phyloP scores from a whole-genome alignment of 2,888 invertebrate species.

The Anoplius nigerrimus region DNA sequence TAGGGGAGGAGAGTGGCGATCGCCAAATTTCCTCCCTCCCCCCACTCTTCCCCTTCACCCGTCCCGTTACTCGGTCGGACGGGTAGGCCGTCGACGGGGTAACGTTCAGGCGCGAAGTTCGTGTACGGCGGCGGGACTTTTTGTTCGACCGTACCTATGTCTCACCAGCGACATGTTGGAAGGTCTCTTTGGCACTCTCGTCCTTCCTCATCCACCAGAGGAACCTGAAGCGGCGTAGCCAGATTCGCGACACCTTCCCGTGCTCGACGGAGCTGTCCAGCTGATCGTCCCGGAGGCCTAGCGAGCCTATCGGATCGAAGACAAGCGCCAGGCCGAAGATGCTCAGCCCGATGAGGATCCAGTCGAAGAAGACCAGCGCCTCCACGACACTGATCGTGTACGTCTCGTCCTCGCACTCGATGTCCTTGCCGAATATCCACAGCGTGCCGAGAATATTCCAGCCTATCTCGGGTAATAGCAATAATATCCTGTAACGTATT shows the following conservation, averaged over 20 bases:
- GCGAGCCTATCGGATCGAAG: conserved; percentile 86
- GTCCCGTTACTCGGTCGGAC: background rate
- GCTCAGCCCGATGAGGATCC: conserved; percentile 85
- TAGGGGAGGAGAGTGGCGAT: background rate
- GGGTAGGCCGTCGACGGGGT: background rate
- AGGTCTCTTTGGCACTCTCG: conserved; percentile 86
- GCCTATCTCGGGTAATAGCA: conserved; percentile 86
- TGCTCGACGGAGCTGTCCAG: conserved; percentile 80
- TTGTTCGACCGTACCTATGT: conserved; percentile 69
- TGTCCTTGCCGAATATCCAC: conserved; percentile 86
- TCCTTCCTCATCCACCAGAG: conserved; percentile 84
- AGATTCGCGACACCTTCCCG: conserved; percentile 83
- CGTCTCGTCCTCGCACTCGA: conserved; percentile 82
- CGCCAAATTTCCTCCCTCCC: background rate
- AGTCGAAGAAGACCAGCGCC: conserved; percentile 87
- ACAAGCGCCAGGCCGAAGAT: conserved; percentile 86
- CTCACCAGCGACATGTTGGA: conserved; percentile 86
- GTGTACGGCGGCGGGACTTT: conserved; percentile 40
- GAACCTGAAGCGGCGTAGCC: conserved; percentile 86
- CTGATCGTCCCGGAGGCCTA: conserved; percentile 60
- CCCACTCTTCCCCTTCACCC: background rate
- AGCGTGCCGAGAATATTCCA: conserved; percentile 89
- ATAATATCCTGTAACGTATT: conserved; percentile 78
- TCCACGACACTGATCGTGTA: conserved; percentile 85
- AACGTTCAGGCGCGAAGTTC: background rate